These are phyloP conservation scores for Metallyticus violacea DNA, from an alignment of 2,888 invertebrate genomes.

Conservation along the genomic window DNA sequence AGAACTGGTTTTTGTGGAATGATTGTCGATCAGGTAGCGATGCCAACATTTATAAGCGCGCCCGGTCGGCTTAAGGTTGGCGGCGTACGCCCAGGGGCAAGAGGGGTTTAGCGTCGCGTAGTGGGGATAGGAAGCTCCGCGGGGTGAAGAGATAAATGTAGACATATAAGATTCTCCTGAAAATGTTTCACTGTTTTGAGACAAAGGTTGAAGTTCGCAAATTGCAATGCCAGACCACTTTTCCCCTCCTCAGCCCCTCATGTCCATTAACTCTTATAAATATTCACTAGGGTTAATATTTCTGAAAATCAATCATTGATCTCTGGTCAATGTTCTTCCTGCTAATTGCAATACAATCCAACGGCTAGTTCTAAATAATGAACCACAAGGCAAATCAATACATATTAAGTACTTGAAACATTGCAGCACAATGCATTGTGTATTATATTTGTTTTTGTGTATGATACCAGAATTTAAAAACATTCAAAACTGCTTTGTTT, in stretches of 20 bases:
- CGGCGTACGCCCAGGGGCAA: no score
- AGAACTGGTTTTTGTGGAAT: neutral
- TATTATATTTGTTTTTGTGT: no score
- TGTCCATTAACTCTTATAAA: neutral
- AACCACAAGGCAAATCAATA: neutral
- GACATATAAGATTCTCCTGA: neutral
- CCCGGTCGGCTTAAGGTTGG: no score
- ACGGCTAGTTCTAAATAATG: neutral
- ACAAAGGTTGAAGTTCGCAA: no score
- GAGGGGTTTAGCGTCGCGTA: no score
- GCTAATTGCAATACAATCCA: neutral
- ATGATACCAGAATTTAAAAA: no score
- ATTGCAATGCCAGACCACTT: no score
- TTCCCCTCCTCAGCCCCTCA: no score
- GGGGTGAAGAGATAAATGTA: neutral
- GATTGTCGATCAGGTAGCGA: neutral
- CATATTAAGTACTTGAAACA: no score
- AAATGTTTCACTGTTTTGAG: neutral
- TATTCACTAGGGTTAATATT: neutral
- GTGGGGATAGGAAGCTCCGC: neutral
- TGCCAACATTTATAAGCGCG: neutral
- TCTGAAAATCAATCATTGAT: neutral
- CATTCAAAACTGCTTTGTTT: no score
- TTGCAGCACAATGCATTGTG: no score
- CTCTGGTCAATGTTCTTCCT: neutral